Percentiles rank a stretch among this genome's conserved stretches.
phyloP scores from a whole-genome alignment of 2,113 vertebrate species.

The Bucco capensis region DNA sequence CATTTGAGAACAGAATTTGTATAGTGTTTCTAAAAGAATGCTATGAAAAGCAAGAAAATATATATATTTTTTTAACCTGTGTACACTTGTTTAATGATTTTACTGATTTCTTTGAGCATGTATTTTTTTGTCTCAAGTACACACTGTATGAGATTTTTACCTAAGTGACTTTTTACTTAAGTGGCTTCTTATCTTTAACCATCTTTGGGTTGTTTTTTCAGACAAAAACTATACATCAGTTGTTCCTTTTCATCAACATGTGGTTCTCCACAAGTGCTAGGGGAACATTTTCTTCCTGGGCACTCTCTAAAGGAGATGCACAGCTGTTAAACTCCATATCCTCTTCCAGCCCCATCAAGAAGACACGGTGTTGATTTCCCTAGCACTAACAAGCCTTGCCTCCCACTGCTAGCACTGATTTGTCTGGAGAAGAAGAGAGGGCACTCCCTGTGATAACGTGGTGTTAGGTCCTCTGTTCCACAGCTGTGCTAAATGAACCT shows the following conservation, averaged over 20 bases:
- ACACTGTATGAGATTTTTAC: background rate
- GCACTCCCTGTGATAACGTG: constrained; percentile 23
- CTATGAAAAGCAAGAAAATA: background rate
- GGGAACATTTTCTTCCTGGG: background rate
- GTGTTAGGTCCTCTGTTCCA: constrained; percentile 28
- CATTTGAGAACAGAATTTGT: background rate
- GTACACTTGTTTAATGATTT: background rate
- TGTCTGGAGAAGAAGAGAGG: constrained; percentile 10
- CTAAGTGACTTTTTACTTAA: background rate
- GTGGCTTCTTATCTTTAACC: background rate
- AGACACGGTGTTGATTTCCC: background rate
- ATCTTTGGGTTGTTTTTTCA: background rate
- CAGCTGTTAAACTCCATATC: background rate
- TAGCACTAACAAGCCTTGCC: background rate
- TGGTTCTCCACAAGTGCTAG: background rate
- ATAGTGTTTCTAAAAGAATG: background rate
- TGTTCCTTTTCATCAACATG: background rate
- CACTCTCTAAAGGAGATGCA: background rate
- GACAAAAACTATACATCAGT: background rate
- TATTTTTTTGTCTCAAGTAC: background rate
- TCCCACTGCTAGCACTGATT: constrained; percentile 38
- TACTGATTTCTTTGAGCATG: background rate
- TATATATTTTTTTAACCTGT: background rate
- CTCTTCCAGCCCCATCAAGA: background rate
- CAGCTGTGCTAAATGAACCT: constrained; percentile 63